Evolutionary conservation across 2,888 invertebrate species (phyloP).

Genomic region (Rotaria socialis): DNA sequence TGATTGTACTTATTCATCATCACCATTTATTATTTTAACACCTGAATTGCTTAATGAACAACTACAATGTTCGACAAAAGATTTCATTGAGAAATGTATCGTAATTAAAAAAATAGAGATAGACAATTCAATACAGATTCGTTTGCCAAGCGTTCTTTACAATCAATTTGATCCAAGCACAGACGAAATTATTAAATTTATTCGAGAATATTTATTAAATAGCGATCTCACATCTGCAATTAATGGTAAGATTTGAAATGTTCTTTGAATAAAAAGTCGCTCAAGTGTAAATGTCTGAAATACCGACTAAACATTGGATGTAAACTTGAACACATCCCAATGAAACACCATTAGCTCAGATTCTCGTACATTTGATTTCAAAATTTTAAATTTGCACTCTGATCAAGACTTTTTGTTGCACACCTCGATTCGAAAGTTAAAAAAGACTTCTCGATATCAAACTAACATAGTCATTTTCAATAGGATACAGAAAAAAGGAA

Average conservation of each 20-base stretch:
- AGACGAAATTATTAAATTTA: conserved; percentile 50
- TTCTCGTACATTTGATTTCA: too few species aligned
- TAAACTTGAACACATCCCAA: too few species aligned
- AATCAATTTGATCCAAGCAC: conserved; percentile 48
- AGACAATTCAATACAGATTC: conserved; percentile 49
- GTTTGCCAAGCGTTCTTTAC: conserved; percentile 50
- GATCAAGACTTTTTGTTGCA: too few species aligned
- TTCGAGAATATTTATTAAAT: conserved; percentile 49
- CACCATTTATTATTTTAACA: conserved; percentile 50
- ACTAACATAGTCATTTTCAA: too few species aligned
- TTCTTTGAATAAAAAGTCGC: too few species aligned
- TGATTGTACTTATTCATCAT: conserved; percentile 52
- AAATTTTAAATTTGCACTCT: too few species aligned
- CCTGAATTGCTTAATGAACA: conserved; percentile 51
- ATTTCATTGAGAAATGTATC: conserved; percentile 49
- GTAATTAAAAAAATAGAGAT: background rate
- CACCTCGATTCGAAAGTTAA: too few species aligned
- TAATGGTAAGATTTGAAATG: background rate
- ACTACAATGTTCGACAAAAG: conserved; percentile 51
- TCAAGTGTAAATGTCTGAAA: too few species aligned
- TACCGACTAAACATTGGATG: too few species aligned
- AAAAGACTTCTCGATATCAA: too few species aligned
- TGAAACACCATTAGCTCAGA: too few species aligned
- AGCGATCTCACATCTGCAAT: background rate
- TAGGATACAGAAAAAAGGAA: too few species aligned